Evolutionary conservation across 1,140 invertebrate genomes (phyloP), one percentile per base, ranked within the genome.

Genomic region (Trachymyrmex septentrionalis): DNA sequence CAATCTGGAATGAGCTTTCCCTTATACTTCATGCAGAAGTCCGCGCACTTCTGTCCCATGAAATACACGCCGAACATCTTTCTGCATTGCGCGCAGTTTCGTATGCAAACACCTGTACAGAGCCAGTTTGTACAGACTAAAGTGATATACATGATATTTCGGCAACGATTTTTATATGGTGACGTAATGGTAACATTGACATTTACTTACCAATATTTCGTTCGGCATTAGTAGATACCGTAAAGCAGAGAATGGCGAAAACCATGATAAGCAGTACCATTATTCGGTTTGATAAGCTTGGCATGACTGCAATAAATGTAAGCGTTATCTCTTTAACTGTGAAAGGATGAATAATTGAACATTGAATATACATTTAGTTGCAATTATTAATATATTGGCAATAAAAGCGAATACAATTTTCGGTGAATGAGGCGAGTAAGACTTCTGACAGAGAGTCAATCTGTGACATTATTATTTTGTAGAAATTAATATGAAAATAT

Each of bases 51-150:
- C 71, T 97, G 96, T 0, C 97, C 98, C 89, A 98, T 97, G 93
- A 98, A 98, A 95, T 97, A 98, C 0, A 96, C 96, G 0, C 97
- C 98, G 87, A 97, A 97, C 96, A 98, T 98, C 92, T 97, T 98
- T 93, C 98, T 98, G 94, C 98, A 98, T 92, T 98, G 98, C 0
- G 97, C 97, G 92, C 98, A 98, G 94, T 98, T 98, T 88, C 97
- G 96, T 59, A 98, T 97, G 93, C 98, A 98, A 38, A 97, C 95
- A 53, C 96, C 96, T 94, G 64, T 19, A 91, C 24, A 87, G 3
- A 76, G 44, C 34, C 9, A 19, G 16, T 63, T 76, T 76, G 34
- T 76, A 85, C 24, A 75, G 4, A 30, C 7, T 69, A 69, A 38
- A 61, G 0, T 38, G 34, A 38, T 59, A 48, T 61, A 6, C 16